Evolutionary conservation across 2,797 vertebrate genomes (phyloP).

Genomic region (Spizella passerina): DNA sequence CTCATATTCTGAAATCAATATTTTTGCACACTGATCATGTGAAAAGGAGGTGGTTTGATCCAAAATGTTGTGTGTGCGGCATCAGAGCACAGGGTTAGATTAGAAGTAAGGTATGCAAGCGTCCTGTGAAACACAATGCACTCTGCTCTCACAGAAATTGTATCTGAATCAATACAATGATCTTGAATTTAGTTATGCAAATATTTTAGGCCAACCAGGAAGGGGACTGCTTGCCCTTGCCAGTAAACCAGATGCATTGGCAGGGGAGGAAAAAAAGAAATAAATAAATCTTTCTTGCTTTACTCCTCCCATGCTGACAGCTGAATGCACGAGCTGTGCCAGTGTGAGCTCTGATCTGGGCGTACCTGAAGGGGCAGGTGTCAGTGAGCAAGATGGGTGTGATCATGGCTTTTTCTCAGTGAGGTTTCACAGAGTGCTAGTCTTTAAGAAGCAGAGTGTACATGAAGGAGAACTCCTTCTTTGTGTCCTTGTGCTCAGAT

Average conservation of each 20-base stretch:
- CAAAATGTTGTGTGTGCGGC: neutral
- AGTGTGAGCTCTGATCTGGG: neutral
- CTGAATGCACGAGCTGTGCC: neutral
- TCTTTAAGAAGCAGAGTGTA: neutral
- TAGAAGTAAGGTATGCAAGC: neutral
- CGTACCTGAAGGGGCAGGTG: neutral
- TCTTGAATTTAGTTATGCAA: conserved; percentile 23
- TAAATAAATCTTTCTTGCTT: neutral
- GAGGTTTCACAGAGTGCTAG: neutral
- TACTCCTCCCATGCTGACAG: neutral
- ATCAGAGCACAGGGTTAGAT: neutral
- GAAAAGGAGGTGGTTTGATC: neutral
- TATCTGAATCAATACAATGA: neutral
- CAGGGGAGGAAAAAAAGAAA: neutral
- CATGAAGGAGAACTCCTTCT: neutral
- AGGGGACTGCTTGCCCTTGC: neutral
- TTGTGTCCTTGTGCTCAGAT: neutral
- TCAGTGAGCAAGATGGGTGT: neutral
- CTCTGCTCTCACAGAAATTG: neutral
- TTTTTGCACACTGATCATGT: neutral
- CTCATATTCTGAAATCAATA: neutral
- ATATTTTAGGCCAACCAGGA: neutral
- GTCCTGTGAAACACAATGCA: neutral
- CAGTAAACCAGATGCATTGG: neutral
- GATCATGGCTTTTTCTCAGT: neutral